Evolutionary conservation across 2,113 vertebrate genomes (phyloP).

Genomic region (Ceratotherium simum): DNA sequence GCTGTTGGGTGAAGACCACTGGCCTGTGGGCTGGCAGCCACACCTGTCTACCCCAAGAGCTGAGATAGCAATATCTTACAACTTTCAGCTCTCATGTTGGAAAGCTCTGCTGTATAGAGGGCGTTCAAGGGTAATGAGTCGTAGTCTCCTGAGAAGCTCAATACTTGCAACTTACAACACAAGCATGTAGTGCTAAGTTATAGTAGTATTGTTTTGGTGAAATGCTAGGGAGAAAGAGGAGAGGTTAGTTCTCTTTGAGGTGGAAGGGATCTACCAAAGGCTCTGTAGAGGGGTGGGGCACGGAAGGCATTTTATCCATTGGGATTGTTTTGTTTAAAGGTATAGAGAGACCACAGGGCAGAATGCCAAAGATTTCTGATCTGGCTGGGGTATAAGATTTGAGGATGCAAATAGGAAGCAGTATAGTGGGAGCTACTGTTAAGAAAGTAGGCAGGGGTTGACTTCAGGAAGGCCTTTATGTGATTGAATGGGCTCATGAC

Average conservation of each 20-base stretch:
- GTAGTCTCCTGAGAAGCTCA: neutral
- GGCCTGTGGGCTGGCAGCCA: neutral
- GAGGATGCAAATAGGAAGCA: neutral
- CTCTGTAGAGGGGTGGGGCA: neutral
- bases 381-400: neutral
- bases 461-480: neutral
- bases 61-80: neutral
- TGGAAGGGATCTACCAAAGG: neutral
- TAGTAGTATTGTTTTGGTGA: neutral
- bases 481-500: neutral
- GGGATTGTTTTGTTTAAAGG: neutral
- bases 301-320: neutral
- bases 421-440: neutral
- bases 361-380: constrained; percentile 24
- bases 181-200: neutral
- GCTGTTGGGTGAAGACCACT: neutral
- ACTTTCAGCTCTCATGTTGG: neutral
- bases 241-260: neutral
- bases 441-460: neutral
- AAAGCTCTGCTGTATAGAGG: neutral
- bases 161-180: neutral
- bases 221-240: neutral
- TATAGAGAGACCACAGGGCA: neutral
- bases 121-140: neutral
- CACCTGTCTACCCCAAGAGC: neutral